Evolutionary conservation across 2,797 vertebrate species (phyloP).

Genomic region (Leptatherina wallacei): DNA sequence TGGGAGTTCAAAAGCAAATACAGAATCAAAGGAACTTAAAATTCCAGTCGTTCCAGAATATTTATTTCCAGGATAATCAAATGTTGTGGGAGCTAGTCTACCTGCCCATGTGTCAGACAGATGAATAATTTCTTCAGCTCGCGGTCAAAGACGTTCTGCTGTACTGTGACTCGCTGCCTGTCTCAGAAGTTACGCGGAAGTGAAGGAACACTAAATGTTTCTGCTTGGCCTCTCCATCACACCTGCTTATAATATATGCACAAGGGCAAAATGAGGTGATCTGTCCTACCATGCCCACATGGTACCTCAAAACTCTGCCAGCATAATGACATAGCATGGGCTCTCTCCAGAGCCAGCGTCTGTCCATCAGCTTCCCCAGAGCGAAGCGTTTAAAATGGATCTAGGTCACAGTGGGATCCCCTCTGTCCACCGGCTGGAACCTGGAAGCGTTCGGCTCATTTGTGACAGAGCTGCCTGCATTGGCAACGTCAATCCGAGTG

Average conservation of each 20-base stretch:
- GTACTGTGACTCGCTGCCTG: background rate
- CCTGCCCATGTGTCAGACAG: background rate
- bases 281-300: constrained; percentile 53
- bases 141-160: background rate
- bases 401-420: constrained; percentile 76
- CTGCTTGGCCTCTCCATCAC: constrained; percentile 7
- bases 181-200: background rate
- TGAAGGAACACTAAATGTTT: background rate
- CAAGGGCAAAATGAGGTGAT: constrained; percentile 66
- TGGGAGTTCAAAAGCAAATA: background rate
- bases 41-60: background rate
- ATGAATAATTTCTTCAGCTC: background rate
- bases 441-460: constrained; percentile 57
- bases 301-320: constrained; percentile 53
- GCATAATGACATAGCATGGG: constrained; percentile 51
- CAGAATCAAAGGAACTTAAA: background rate
- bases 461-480: constrained; percentile 45
- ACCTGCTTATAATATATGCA: constrained; percentile 8
- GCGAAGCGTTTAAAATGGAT: constrained; percentile 74
- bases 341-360: constrained; percentile 44
- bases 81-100: background rate
- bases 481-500: constrained; percentile 39
- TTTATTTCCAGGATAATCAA: background rate
- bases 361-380: constrained; percentile 65
- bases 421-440: constrained; percentile 61